These are phyloP conservation scores for Sebastes hubbsi DNA, from an alignment of 2,797 vertebrate species.

Conservation along the genomic window DNA sequence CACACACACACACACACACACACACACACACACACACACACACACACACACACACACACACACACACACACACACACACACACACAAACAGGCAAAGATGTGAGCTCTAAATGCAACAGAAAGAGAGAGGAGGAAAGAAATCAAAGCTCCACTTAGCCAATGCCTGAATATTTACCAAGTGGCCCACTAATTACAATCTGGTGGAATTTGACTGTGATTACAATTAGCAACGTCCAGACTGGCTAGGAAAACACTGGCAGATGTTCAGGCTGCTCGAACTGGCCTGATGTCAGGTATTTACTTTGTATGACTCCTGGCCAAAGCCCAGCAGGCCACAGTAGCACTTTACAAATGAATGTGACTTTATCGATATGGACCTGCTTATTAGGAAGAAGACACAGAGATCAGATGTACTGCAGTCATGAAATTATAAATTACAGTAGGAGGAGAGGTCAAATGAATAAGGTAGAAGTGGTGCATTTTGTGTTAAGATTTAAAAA, in stretches of 20 bases:
- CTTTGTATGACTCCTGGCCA: conserved; percentile 10
- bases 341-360: conserved; percentile 10
- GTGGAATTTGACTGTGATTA: conserved; percentile 73
- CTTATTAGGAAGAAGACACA: not conserved
- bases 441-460: not conserved
- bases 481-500: conserved; percentile 18
- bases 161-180: conserved; percentile 71
- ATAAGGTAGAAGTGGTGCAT: not conserved
- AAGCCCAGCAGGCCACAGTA: conserved; percentile 11
- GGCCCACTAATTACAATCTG: conserved; percentile 71
- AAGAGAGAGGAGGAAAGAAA: not conserved
- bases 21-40: not conserved
- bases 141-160: conserved; percentile 64
- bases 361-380: not conserved
- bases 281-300: conserved; percentile 35
- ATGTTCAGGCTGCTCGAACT: conserved; percentile 58
- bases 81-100: not conserved
- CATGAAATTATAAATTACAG: conserved; percentile 23
- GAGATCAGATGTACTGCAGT: conserved; percentile 25
- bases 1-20: not conserved
- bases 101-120: conserved; percentile 18
- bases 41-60: not conserved
- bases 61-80: not conserved
- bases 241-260: conserved; percentile 70
- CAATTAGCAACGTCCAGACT: conserved; percentile 71